Evolutionary conservation across 2,888 invertebrate species (phyloP).

Genomic region (Acanthococcus lagerstroemiae): DNA sequence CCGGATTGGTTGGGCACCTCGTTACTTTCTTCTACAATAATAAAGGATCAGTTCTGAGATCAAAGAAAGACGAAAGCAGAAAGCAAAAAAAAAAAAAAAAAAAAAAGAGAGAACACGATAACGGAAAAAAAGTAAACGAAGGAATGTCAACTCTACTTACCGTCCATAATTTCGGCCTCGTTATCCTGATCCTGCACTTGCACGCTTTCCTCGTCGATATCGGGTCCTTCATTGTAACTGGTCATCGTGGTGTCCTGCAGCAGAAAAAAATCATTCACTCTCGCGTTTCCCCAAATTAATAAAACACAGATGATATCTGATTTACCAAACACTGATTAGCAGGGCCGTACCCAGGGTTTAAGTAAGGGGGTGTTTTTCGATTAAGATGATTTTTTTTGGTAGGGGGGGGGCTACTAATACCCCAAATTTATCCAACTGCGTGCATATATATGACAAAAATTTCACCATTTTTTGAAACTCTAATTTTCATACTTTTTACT

Average conservation of each 20-base stretch:
- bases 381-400: no score
- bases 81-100: not conserved
- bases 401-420: no score
- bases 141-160: not conserved
- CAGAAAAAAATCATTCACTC: not conserved
- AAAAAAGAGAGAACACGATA: no score
- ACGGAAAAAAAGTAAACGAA: not conserved
- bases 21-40: constrained; percentile 48
- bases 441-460: no score
- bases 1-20: constrained; percentile 53
- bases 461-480: no score
- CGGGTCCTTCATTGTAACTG: constrained; percentile 45
- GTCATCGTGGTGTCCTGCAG: constrained; percentile 44
- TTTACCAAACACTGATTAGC: not conserved
- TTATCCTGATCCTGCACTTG: constrained; percentile 46
- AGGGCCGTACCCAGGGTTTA: not conserved
- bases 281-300: not conserved
- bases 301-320: constrained; percentile 1
- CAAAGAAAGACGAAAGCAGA: not conserved
- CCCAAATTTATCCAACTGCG: no score
- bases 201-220: constrained; percentile 39
- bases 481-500: no score
- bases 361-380: no score
- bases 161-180: constrained; percentile 45
- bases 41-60: constrained; percentile 5